phyloP scores from a whole-genome alignment of 2,888 invertebrate species.

The Lochmaea capreae region DNA sequence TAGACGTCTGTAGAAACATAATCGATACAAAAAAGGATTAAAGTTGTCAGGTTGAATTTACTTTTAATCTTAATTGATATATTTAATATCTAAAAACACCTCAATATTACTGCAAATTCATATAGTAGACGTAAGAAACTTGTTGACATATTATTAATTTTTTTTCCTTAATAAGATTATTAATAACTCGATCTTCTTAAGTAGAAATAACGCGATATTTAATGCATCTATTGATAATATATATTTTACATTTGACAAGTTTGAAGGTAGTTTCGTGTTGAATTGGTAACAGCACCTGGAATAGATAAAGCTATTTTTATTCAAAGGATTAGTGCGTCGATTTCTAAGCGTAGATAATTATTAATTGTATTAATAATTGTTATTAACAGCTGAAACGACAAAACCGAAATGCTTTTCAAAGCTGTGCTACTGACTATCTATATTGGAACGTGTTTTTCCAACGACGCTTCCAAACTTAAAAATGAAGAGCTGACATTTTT shows the following conservation, averaged over 20 bases:
- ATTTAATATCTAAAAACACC: background rate
- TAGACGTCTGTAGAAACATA: background rate
- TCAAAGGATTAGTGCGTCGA: background rate
- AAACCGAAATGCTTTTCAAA: background rate
- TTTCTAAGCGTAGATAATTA: background rate
- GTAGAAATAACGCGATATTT: background rate
- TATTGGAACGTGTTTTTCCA: background rate
- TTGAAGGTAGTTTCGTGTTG: background rate
- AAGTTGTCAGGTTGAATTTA: background rate
- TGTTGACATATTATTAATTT: background rate
- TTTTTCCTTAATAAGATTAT: background rate
- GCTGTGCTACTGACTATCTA: background rate
- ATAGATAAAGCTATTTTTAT: background rate
- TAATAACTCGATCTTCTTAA: background rate
- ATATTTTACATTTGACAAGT: background rate
- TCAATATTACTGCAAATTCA: background rate
- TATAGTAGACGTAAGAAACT: background rate
- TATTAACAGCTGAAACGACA: background rate
- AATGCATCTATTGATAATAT: background rate
- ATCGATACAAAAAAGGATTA: background rate
- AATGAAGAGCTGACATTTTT: background rate
- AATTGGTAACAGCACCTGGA: background rate
- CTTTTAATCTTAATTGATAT: conserved; percentile 1
- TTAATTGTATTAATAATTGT: background rate
- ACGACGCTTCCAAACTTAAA: background rate